A percentile compares a stretch with the other conserved stretches of the same genome.
phyloP scores from a whole-genome alignment of 2,113 vertebrate species.

The Dromiciops gliroides region DNA sequence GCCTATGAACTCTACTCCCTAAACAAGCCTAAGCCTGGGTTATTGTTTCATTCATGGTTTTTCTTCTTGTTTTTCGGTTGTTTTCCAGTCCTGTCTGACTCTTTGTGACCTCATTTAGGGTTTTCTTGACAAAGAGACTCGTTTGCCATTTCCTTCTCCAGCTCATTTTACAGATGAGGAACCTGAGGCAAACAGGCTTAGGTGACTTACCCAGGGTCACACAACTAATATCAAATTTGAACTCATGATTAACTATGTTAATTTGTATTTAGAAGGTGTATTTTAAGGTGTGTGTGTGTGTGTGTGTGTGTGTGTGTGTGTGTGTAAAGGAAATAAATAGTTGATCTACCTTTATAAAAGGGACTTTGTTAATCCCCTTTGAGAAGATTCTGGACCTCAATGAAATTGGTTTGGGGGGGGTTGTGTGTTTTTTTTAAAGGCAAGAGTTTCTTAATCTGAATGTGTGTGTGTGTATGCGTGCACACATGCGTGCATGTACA shows the following conservation, averaged over 20 bases:
- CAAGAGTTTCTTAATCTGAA: neutral
- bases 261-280: neutral
- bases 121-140: neutral
- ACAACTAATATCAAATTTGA: neutral
- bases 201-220: no score
- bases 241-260: neutral
- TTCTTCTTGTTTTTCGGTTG: no score
- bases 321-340: neutral
- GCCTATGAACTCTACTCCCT: neutral
- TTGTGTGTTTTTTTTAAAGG: neutral
- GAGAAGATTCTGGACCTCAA: neutral
- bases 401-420: neutral
- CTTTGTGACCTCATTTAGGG: neutral
- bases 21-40: neutral
- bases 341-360: neutral
- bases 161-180: neutral
- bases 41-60: neutral
- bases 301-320: neutral
- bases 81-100: no score
- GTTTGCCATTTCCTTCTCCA: neutral
- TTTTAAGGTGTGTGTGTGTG: neutral
- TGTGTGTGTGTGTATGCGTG: no score
- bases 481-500: no score
- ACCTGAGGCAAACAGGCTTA: no score
- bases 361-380: neutral